Evolutionary conservation across 2,888 invertebrate genomes (phyloP).

Genomic region (Calameuta idolon): DNA sequence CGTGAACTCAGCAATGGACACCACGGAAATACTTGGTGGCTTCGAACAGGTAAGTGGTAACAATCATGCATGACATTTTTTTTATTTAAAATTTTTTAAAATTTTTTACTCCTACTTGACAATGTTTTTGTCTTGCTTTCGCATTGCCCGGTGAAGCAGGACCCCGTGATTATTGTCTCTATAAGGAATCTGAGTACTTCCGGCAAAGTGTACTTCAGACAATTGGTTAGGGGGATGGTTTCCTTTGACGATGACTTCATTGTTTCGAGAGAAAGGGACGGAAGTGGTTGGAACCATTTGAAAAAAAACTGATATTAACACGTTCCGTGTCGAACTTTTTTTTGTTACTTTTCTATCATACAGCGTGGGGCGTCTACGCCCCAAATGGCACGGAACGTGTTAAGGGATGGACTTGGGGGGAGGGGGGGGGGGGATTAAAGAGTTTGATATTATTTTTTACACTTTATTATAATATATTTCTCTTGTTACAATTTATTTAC

Average conservation of each 20-base stretch:
- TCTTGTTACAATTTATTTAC: neutral
- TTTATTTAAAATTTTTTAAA: neutral
- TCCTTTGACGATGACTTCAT: neutral
- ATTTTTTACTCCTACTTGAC: neutral
- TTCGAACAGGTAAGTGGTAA: conserved; percentile 88
- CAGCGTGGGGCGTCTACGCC: too few relatives aligned
- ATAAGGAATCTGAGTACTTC: neutral
- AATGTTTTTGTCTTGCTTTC: neutral
- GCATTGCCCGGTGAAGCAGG: neutral
- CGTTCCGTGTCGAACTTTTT: too few relatives aligned
- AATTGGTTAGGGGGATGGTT: neutral
- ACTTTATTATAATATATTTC: conserved; percentile 17
- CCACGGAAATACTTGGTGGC: conserved; percentile 93
- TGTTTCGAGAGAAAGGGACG: neutral
- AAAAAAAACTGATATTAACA: neutral
- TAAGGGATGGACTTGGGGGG: neutral
- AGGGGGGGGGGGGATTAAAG: neutral
- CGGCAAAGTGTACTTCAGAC: neutral
- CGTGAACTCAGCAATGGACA: conserved; percentile 93
- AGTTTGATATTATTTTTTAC: neutral
- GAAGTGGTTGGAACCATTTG: neutral
- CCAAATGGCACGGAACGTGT: too few relatives aligned
- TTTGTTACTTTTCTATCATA: too few relatives aligned
- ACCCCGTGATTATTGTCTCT: neutral
- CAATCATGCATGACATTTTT: neutral